phyloP scores from a whole-genome alignment of 2,113 vertebrate genomes.

The Morphnarchus princeps region DNA sequence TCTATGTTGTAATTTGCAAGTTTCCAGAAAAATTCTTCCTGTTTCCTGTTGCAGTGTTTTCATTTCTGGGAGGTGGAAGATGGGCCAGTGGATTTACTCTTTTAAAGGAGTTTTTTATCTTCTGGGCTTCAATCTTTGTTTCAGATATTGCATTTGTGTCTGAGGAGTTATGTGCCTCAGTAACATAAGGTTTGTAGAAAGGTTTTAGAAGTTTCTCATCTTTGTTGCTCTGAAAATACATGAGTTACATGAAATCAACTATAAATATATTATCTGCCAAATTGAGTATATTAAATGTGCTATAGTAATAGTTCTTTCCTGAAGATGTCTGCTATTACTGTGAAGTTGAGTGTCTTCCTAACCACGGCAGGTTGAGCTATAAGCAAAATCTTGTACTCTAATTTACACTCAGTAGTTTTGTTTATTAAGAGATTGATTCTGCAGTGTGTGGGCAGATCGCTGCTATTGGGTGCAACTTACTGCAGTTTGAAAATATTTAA shows the following conservation, averaged over 20 bases:
- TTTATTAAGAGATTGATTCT: conserved; percentile 16
- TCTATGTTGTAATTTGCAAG: not conserved
- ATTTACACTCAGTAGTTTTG: not conserved
- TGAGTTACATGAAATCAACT: not conserved
- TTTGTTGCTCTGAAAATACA: not conserved
- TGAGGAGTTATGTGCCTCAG: not conserved
- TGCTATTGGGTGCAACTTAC: not conserved
- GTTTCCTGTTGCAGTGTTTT: not conserved
- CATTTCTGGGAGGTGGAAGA: not conserved
- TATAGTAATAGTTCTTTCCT: not conserved
- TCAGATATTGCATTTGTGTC: not conserved
- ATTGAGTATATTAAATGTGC: not conserved
- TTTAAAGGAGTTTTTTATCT: not conserved
- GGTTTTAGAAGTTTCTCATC: not conserved
- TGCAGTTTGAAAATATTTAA: not conserved
- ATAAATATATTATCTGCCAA: not conserved
- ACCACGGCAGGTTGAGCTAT: not conserved
- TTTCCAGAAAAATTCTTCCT: not conserved
- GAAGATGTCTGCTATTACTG: not conserved
- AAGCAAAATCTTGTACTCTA: not conserved
- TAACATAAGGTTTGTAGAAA: not conserved
- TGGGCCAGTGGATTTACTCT: not conserved
- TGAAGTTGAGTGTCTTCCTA: not conserved
- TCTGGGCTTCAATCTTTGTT: not conserved
- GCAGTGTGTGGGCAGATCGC: not conserved